Percentiles rank a stretch among this genome's conserved stretches.
Evolutionary conservation across 2,797 vertebrate species (phyloP).

Genomic region (Morus bassanus): DNA sequence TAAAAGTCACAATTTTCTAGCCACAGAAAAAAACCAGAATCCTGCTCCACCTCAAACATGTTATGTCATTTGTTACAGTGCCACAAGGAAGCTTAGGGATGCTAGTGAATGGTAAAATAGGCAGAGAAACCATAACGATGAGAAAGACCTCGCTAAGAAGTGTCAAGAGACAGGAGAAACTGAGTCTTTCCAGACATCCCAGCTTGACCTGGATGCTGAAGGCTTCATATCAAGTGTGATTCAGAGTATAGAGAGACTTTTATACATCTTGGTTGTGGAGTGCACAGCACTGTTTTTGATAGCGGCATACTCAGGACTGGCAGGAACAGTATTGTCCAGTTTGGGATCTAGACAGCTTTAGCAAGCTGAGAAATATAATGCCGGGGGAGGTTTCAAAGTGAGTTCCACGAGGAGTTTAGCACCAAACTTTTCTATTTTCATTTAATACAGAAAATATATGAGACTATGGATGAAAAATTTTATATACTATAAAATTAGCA

Average conservation of each 20-base stretch:
- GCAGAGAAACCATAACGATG: not conserved
- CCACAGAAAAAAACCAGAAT: not conserved
- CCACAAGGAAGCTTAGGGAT: not conserved
- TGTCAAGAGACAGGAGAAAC: not conserved
- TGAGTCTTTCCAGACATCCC: not conserved
- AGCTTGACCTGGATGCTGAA: not conserved
- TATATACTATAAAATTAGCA: not conserved
- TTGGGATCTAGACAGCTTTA: not conserved
- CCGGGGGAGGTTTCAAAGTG: not conserved
- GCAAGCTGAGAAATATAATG: not conserved
- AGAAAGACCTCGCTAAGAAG: not conserved
- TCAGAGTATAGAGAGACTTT: not conserved
- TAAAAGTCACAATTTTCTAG: not conserved
- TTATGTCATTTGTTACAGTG: not conserved
- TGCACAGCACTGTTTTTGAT: not conserved
- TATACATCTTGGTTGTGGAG: not conserved
- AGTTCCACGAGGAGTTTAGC: not conserved
- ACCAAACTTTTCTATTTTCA: not conserved
- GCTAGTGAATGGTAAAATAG: not conserved
- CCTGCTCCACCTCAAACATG: not conserved
- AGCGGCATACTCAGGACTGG: not conserved
- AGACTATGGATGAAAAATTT: not conserved
- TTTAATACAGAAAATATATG: not conserved
- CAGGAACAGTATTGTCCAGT: not conserved
- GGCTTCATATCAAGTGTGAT: not conserved